Evolutionary conservation across 2,888 invertebrate genomes (phyloP).

Genomic region (Caenorhabditis becei): DNA sequence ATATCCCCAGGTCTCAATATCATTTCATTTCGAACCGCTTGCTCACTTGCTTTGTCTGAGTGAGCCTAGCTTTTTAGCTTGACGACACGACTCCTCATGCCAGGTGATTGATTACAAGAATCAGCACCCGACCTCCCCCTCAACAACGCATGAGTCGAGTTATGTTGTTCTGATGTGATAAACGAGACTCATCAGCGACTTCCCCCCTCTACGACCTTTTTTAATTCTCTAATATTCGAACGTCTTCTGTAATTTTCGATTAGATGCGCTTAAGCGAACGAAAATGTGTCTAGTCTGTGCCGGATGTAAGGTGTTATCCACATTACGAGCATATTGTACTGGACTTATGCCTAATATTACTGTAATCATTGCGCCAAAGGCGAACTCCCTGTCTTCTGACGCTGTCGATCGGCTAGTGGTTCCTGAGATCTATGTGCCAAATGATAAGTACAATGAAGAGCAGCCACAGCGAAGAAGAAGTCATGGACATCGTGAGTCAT

Average conservation of each 20-base stretch:
- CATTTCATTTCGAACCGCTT: conserved; percentile 52
- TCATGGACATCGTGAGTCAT: conserved; percentile 43
- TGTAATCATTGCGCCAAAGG: conserved; percentile 62
- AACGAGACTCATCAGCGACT: conserved; percentile 20
- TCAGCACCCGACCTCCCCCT: background rate
- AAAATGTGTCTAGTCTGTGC: conserved; percentile 63
- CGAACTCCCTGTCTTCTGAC: conserved; percentile 34
- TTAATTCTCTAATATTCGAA: conserved; percentile 24
- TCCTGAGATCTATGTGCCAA: conserved; percentile 50
- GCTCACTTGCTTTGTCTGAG: conserved; percentile 16
- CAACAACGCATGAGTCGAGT: conserved; percentile 24
- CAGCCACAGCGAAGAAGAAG: conserved; percentile 39
- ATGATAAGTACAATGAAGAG: conserved; percentile 58
- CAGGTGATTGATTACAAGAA: conserved; percentile 48
- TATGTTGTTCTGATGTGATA: conserved; percentile 41
- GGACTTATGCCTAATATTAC: conserved; percentile 63
- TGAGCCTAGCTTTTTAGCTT: conserved; percentile 45
- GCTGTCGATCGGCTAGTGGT: conserved; percentile 22
- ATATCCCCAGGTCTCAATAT: conserved; percentile 45
- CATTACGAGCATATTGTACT: conserved; percentile 48
- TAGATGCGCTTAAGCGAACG: conserved; percentile 51
- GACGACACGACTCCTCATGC: conserved; percentile 33
- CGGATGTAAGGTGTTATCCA: conserved; percentile 50
- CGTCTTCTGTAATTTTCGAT: conserved; percentile 18
- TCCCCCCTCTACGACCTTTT: conserved; percentile 33